A percentile compares a stretch with the other conserved stretches of the same genome.
Evolutionary conservation across 1,140 invertebrate genomes (phyloP).

Genomic region (Drosophila arawakana): DNA sequence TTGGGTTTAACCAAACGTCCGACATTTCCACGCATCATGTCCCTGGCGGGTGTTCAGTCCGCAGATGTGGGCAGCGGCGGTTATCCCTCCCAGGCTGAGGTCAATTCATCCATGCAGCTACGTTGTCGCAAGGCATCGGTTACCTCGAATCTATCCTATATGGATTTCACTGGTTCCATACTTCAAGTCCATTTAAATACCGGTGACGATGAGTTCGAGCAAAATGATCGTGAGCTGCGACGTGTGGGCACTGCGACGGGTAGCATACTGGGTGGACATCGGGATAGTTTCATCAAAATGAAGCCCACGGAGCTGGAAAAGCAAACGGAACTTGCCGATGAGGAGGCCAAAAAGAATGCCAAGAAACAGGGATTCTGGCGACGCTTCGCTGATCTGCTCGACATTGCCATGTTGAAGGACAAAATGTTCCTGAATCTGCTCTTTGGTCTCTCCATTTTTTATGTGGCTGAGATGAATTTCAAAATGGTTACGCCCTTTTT

Average conservation of each 20-base stretch:
- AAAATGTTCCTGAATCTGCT: conserved; percentile 89
- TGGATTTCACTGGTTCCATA: conserved; percentile 90
- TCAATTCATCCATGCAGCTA: conserved; percentile 67
- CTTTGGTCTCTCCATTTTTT: conserved; percentile 89
- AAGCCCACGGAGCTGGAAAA: conserved; percentile 80
- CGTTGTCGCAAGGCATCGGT: conserved; percentile 87
- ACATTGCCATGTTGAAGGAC: conserved; percentile 88
- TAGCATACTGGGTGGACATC: conserved; percentile 68
- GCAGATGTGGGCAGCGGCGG: conserved; percentile 61
- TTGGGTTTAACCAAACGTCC: conserved; percentile 78
- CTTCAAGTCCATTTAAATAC: conserved; percentile 87
- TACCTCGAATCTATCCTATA: conserved; percentile 89
- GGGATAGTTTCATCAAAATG: conserved; percentile 83
- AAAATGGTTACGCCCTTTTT: conserved; percentile 91
- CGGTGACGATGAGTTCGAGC: conserved; percentile 83
- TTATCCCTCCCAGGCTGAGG: conserved; percentile 70
- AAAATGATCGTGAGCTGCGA: conserved; percentile 77
- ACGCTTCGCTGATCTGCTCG: conserved; percentile 86
- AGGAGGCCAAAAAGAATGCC: conserved; percentile 63
- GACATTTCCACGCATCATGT: conserved; percentile 84
- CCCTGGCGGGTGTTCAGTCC: conserved; percentile 73
- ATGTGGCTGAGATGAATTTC: conserved; percentile 90
- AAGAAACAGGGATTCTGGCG: conserved; percentile 85
- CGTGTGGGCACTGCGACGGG: conserved; percentile 78
- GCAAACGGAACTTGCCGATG: conserved; percentile 48